These are phyloP conservation scores for Labeo rohita DNA, from an alignment of 2,113 vertebrate genomes.

Conservation along the genomic window DNA sequence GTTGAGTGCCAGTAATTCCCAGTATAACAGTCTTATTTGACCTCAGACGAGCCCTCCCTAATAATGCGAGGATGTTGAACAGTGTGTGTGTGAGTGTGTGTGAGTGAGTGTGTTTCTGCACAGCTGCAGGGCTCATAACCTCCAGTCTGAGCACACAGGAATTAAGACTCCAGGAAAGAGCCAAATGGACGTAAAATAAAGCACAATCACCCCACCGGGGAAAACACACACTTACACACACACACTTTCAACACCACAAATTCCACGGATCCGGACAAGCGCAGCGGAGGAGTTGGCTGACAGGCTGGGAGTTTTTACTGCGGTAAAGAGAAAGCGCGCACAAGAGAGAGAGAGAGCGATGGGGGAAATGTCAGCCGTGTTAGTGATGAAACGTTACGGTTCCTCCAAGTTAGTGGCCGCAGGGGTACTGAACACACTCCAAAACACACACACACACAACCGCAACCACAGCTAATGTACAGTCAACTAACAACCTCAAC, in stretches of 20 bases:
- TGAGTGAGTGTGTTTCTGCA: conserved; percentile 48
- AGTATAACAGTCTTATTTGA: conserved; percentile 39
- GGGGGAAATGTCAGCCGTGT: conserved; percentile 4
- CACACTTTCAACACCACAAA: conserved; percentile 41
- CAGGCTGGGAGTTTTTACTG: conserved; percentile 25
- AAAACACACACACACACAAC: conserved; percentile 17
- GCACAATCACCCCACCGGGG: conserved; percentile 27
- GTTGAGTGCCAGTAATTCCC: conserved; percentile 21
- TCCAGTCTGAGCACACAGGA: conserved; percentile 44
- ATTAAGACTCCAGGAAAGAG: conserved; percentile 40
- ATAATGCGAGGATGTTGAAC: not conserved
- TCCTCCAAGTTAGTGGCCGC: conserved; percentile 13
- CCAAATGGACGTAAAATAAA: conserved; percentile 42
- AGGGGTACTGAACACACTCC: not conserved
- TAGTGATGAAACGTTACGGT: not conserved
- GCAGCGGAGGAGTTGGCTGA: conserved; percentile 19
- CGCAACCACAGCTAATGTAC: not conserved
- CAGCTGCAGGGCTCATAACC: conserved; percentile 53
- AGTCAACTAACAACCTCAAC: conserved; percentile 17
- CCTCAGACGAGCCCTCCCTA: conserved; percentile 38
- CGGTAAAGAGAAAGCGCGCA: not conserved
- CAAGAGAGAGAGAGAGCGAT: not conserved
- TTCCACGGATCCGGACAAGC: conserved; percentile 44
- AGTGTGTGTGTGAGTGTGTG: conserved; percentile 36
- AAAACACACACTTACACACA: conserved; percentile 33